phyloP scores from a whole-genome alignment of 2,888 invertebrate genomes.

The Carterocephalus palaemon region DNA sequence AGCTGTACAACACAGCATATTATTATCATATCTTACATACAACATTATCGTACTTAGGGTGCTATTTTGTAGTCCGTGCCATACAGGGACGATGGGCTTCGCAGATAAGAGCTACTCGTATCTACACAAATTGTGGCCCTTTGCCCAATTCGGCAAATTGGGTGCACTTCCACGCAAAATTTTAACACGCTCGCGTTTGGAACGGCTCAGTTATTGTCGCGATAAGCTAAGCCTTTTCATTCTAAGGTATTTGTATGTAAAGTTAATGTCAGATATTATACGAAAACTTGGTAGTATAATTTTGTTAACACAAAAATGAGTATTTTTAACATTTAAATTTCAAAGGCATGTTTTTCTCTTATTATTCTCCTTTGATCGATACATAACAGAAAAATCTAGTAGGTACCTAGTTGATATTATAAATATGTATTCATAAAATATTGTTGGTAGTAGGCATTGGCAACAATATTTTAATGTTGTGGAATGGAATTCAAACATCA shows the following conservation, averaged over 20 bases:
- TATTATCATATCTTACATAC: constrained; percentile 7
- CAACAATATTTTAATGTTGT: too few relatives aligned
- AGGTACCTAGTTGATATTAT: too few relatives aligned
- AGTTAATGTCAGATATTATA: constrained; percentile 17
- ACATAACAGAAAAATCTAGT: too few relatives aligned
- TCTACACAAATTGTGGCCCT: constrained; percentile 71
- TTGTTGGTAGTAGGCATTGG: too few relatives aligned
- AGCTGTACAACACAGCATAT: not conserved
- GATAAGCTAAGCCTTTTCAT: constrained; percentile 28
- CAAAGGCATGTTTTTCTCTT: too few relatives aligned
- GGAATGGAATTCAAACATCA: too few relatives aligned
- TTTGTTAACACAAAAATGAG: too few relatives aligned
- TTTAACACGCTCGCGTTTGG: constrained; percentile 59
- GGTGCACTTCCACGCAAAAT: constrained; percentile 70
- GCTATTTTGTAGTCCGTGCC: constrained; percentile 54
- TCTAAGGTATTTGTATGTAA: constrained; percentile 30
- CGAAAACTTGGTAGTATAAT: too few relatives aligned
- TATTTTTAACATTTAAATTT: too few relatives aligned
- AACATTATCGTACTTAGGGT: constrained; percentile 3
- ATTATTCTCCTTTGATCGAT: too few relatives aligned
- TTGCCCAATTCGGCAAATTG: constrained; percentile 70
- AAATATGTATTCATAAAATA: too few relatives aligned
- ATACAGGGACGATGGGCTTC: constrained; percentile 54
- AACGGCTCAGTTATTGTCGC: constrained; percentile 42
- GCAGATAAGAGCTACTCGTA: constrained; percentile 69